These are phyloP conservation scores for human (Homo sapiens) DNA, from an alignment of 2,113 vertebrate genomes.

Conservation along the genomic window GRCh38 chr6:46428001-46428500, in stretches of 20 bases:
- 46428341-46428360: neutral
- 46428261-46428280: neutral
- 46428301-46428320: neutral
- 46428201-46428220: neutral
- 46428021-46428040: too few species aligned
- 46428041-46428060: too few species aligned
- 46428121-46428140: neutral
- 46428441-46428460: neutral
- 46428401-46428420: neutral
- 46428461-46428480: neutral
- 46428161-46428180: neutral
- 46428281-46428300: neutral
- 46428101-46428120: too few species aligned
- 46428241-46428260: neutral
- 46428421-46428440: neutral
- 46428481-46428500: neutral
- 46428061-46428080: too few species aligned
- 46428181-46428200: neutral
- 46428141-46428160: too few species aligned
- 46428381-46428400: neutral
- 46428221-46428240: neutral
- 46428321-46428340: neutral
- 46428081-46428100: too few species aligned
- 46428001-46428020: too few species aligned
- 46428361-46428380: neutral